A percentile compares a stretch with the other conserved stretches of the same genome.
Evolutionary conservation across 2,888 invertebrate genomes (phyloP).

Genomic region (Hetaerina titia): DNA sequence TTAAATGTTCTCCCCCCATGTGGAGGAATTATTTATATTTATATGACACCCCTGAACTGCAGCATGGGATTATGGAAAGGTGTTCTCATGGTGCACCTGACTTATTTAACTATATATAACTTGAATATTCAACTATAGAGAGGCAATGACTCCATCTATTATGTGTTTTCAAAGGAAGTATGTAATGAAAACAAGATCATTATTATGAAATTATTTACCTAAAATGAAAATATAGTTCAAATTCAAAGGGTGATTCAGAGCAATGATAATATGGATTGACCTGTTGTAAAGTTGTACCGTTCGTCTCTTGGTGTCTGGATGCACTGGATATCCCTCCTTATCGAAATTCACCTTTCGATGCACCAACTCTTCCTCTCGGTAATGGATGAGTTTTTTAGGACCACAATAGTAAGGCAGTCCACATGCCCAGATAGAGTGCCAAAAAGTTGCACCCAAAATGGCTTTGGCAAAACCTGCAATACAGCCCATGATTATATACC

Average conservation of each 20-base stretch:
- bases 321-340: constrained; percentile 22
- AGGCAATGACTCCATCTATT: no score
- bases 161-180: no score
- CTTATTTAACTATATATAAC: no score
- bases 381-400: not conserved
- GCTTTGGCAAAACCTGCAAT: not conserved
- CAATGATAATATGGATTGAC: not conserved
- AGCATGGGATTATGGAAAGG: no score
- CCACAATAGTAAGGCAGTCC: constrained; percentile 30
- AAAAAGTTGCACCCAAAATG: constrained; percentile 11
- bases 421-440: not conserved
- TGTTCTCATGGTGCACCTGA: no score
- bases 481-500: not conserved
- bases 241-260: no score
- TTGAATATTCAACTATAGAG: no score
- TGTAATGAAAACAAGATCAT: no score
- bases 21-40: no score
- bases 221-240: not conserved
- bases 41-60: no score
- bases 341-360: not conserved
- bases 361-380: not conserved
- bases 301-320: constrained; percentile 4
- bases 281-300: not conserved
- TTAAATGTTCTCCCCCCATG: no score
- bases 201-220: not conserved